Evolutionary conservation across 2,888 invertebrate genomes (phyloP), one percentile per base, ranked within the genome.

Genomic region (Athalia rosae): DNA sequence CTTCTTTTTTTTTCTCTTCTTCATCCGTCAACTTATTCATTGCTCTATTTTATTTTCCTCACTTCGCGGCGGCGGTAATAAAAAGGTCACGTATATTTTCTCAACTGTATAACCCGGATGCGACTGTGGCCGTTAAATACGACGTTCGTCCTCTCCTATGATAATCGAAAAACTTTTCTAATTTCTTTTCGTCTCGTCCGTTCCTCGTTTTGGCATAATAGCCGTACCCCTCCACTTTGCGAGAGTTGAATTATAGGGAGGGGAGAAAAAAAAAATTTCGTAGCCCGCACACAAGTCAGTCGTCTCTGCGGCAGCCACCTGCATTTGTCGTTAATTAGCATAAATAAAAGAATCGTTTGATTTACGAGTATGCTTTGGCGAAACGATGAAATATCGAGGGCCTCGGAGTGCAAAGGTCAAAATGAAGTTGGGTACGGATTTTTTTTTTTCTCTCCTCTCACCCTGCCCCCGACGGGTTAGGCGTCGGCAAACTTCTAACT

Each of bases 341-440:
- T 81, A 82, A 82, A 82, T 80, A 81, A 81, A 83, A 81, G 79
- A 82, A 79, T 81, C 43, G 79, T 77, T 80, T 82, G 83, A 84
- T 85, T 83, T 83, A 83, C 81, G 80, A 78, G 79, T 78, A 78
- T 78, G 79, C 80, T 77, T 79, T 79, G 66, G 82, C 78, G 80
- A 80, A 80, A 81, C 82, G 83, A 80, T 83, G 83, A 84, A 85
- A 83, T 71, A 76, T 84, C 79, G 80, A 76, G 77, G 80, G 80
- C 79, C 79, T 81, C 79, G 80, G 79, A 80, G 84, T 82, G 84
- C 82, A 84, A 80, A 84, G 84, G 84, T 84, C 80, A 82, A 83
- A 82, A 82, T 82, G 81, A 83, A 83, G 81, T 78, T 81, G 4
- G 28, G 28, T 50, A 47, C 13, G 7, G n/a, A n/a, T n/a, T n/a